These are phyloP conservation scores for Trachymyrmex cornetzi DNA, from an alignment of 1,140 invertebrate genomes.

Conservation along the genomic window DNA sequence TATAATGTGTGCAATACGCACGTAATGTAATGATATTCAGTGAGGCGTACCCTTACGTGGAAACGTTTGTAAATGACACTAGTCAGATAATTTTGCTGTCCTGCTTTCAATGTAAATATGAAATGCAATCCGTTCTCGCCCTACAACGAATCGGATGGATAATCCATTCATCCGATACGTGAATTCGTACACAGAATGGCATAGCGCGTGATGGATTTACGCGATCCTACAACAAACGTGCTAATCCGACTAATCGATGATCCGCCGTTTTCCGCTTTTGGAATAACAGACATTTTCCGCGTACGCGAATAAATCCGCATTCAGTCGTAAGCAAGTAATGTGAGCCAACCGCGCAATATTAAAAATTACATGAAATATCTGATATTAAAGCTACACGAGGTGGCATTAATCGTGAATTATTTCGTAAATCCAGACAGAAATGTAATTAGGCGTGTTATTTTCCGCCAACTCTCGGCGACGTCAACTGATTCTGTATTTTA, in stretches of 20 bases:
- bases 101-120: slow-evolving; percentile 54
- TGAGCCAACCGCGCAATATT: slow-evolving; percentile 39
- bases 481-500: slow-evolving; percentile 42
- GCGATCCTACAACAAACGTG: slow-evolving; percentile 61
- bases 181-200: slow-evolving; percentile 46
- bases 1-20: background rate
- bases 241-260: slow-evolving; percentile 64
- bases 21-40: slow-evolving; percentile 49
- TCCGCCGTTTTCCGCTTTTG: slow-evolving; percentile 53
- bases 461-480: background rate
- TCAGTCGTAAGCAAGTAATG: slow-evolving; percentile 30
- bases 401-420: slow-evolving; percentile 62
- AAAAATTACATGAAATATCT: slow-evolving; percentile 58
- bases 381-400: slow-evolving; percentile 41
- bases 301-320: slow-evolving; percentile 38
- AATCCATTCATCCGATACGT: slow-evolving; percentile 62
- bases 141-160: slow-evolving; percentile 54
- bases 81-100: slow-evolving; percentile 58
- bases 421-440: slow-evolving; percentile 48
- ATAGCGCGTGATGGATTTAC: slow-evolving; percentile 60
- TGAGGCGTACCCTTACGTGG: slow-evolving; percentile 37
- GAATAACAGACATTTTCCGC: slow-evolving; percentile 58
- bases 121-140: slow-evolving; percentile 48
- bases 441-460: slow-evolving; percentile 59
- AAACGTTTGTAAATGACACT: slow-evolving; percentile 59